Evolutionary conservation across 2,888 invertebrate species (phyloP).

Genomic region (Oegoconia quadripuncta): DNA sequence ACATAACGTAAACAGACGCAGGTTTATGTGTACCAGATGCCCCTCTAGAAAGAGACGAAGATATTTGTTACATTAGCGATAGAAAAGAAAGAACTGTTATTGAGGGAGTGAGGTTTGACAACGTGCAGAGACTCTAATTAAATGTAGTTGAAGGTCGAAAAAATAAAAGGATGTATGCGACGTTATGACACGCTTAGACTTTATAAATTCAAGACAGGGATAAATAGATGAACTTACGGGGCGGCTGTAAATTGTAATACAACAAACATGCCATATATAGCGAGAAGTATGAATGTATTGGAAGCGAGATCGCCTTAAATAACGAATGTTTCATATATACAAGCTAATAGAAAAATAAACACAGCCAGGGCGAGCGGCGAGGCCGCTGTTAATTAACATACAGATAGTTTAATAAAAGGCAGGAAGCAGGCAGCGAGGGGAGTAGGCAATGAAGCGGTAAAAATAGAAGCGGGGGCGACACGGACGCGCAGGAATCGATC

Average conservation of each 20-base stretch:
- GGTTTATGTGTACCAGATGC: constrained; percentile 77
- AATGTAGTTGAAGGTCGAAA: constrained; percentile 69
- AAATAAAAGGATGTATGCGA: constrained; percentile 55
- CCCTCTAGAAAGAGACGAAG: constrained; percentile 67
- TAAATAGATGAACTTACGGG: constrained; percentile 21
- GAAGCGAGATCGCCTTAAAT: constrained; percentile 44
- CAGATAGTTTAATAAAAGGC: constrained; percentile 78
- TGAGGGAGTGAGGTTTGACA: constrained; percentile 61
- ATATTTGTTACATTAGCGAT: constrained; percentile 42
- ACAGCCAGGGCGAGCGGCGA: constrained; percentile 51
- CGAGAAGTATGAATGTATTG: constrained; percentile 23
- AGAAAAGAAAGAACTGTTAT: constrained; percentile 46
- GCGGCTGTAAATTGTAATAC: neutral
- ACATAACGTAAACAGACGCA: constrained; percentile 69
- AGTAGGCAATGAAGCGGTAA: constrained; percentile 78
- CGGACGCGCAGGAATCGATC: constrained; percentile 68
- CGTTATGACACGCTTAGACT: constrained; percentile 31
- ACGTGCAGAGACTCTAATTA: constrained; percentile 70
- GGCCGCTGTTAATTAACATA: constrained; percentile 78
- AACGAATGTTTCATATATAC: constrained; percentile 52
- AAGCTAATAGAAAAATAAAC: constrained; percentile 69
- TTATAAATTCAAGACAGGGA: constrained; percentile 27
- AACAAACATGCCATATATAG: constrained; percentile 15
- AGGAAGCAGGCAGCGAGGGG: constrained; percentile 74
- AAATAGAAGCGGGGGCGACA: constrained; percentile 73